A percentile compares a stretch with the other conserved stretches of the same genome.
Conservation (phyloP, 2,113 vertebrate species). For the Mobula hypostoma region DNA sequence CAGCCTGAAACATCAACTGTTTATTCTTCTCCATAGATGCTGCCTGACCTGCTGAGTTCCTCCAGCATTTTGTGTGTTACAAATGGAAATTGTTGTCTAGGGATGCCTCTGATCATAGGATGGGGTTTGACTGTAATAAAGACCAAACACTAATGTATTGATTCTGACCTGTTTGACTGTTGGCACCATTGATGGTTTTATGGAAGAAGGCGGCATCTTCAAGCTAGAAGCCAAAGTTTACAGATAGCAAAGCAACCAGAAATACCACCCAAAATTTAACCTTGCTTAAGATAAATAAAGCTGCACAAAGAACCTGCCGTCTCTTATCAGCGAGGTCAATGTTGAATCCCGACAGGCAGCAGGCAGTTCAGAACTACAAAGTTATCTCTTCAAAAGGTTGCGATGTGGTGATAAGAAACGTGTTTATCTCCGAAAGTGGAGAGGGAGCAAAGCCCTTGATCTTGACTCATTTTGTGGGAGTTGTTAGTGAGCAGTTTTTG, state of each 20-base stretch:
- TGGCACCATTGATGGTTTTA: background rate
- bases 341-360: background rate
- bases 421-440: background rate
- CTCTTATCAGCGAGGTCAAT: slow-evolving; percentile 11
- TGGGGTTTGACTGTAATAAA: background rate
- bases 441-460: background rate
- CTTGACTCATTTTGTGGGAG: background rate
- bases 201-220: background rate
- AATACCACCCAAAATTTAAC: background rate
- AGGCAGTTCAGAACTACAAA: slow-evolving; percentile 28
- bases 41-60: too few species aligned
- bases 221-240: slow-evolving; percentile 2
- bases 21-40: too few species aligned
- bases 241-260: background rate
- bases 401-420: background rate
- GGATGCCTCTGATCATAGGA: background rate
- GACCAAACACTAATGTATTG: background rate
- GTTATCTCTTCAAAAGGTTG: slow-evolving; percentile 13
- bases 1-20: too few species aligned
- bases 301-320: background rate
- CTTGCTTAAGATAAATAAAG: slow-evolving; percentile 1
- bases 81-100: background rate
- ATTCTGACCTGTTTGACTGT: background rate
- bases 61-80: too few species aligned
- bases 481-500: background rate